A percentile compares a stretch with the other conserved stretches of the same genome.
These are phyloP conservation scores for Geotrypetes seraphini DNA, from an alignment of 2,797 vertebrate species.

Conservation along the genomic window DNA sequence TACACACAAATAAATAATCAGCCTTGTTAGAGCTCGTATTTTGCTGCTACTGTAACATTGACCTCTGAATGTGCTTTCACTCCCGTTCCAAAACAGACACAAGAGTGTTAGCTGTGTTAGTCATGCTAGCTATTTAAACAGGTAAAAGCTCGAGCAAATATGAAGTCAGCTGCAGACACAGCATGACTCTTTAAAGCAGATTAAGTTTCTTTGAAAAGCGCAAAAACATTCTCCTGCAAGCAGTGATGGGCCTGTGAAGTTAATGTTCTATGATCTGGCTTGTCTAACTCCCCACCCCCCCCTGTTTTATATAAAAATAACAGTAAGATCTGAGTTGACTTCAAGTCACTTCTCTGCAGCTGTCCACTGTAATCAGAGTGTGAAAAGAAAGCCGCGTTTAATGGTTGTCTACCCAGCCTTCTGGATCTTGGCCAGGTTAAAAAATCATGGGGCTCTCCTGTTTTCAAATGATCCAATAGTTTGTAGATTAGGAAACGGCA, in stretches of 20 bases:
- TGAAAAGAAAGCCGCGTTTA: not conserved
- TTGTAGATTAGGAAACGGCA: too few species aligned
- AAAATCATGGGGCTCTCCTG: not conserved
- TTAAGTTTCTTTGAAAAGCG: conserved; percentile 33
- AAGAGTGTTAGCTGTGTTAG: conserved; percentile 18
- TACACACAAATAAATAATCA: too few species aligned
- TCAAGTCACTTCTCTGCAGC: not conserved
- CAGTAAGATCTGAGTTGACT: conserved; percentile 1
- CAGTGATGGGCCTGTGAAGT: conserved; percentile 20
- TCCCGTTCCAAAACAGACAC: conserved; percentile 6
- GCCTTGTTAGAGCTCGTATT: not conserved
- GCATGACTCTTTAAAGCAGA: conserved; percentile 15
- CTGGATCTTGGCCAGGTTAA: not conserved
- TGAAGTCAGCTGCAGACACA: conserved; percentile 19
- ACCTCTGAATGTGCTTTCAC: conserved; percentile 6
- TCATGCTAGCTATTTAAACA: conserved; percentile 15
- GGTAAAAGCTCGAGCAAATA: conserved; percentile 26
- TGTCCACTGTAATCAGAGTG: not conserved
- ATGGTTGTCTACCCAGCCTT: conserved; percentile 2
- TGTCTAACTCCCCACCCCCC: conserved; percentile 14
- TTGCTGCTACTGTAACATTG: too few species aligned
- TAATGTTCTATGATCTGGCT: conserved; percentile 24
- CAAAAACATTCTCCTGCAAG: conserved; percentile 15
- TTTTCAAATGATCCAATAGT: not conserved
- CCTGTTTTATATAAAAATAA: conserved; percentile 15